Base-by-base conservation (phyloP, 1,140 invertebrate species). In the Seison nebaliae region DNA sequence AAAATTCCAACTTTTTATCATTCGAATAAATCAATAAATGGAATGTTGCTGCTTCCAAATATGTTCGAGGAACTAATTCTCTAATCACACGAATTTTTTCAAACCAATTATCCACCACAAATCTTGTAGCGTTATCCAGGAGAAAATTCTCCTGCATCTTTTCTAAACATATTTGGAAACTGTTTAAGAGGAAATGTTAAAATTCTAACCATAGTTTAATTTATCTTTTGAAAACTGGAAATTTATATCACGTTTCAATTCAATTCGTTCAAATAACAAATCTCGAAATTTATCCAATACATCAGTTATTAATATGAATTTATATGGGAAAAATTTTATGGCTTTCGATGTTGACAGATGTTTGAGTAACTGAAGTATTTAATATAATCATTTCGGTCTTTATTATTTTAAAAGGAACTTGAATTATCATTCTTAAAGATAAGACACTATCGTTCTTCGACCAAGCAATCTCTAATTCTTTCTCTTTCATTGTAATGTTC, bases 91-190 rank as follows among this genome's bases (percentile, higher is more conserved):
- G 78, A 53, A 93, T 84, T 66, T 94, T 94, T 57, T 79, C 91
- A 60, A 93, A 84, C 86, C 86, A 94, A 65, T 94, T 94, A n/a
- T n/a, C n/a, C n/a, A 42, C 76, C 69, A 54, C 83, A 88, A 6
- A 80, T 93, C 62, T 94, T 55, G 80, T 80, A 0, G 81, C 80
- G 42, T 69, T 64, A 53, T 84, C 79, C 7, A 76, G 71, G 8
- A 81, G 70, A 62, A 72, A 70, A 43, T 73, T 69, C 34, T 59
- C 55, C 18, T 52, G 60, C 36, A 65, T 64, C 33, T 61, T 55
- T 20, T 57, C 55, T 59, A 46, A 3, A 46, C 48, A 38, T n/a
- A 38, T 40, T 36, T 19, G 42, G n/a, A 5, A 33, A 37, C 8
- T 17, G 35, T 16, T 2, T 16, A 30, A 18, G 30, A 43, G 44